A percentile compares a stretch with the other conserved stretches of the same genome.
phyloP scores from a whole-genome alignment of 2,797 vertebrate species.

The Scarus forsteni region DNA sequence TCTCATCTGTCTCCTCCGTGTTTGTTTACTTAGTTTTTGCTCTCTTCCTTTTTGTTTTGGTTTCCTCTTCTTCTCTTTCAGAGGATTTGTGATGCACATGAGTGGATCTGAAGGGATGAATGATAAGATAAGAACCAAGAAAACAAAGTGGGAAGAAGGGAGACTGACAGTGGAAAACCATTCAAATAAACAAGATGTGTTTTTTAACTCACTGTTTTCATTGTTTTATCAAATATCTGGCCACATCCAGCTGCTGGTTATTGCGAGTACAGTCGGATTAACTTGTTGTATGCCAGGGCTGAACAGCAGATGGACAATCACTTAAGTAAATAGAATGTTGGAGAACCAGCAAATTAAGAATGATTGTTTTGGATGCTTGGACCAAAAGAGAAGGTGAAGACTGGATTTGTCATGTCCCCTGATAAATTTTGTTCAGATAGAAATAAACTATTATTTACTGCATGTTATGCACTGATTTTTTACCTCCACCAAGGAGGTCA shows the following conservation, averaged over 20 bases:
- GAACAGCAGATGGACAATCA: neutral
- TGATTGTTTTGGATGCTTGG: too few relatives aligned
- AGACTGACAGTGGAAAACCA: neutral
- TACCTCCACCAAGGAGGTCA: too few relatives aligned
- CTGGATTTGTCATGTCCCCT: too few relatives aligned
- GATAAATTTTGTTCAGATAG: too few relatives aligned
- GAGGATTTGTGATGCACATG: constrained; percentile 3
- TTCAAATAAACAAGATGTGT: neutral
- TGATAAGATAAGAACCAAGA: neutral
- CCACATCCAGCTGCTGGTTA: neutral
- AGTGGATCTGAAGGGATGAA: constrained; percentile 7
- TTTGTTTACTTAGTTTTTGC: constrained; percentile 4
- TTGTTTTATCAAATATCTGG: neutral
- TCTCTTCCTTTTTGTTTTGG: neutral
- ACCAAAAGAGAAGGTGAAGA: too few relatives aligned
- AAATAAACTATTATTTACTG: too few relatives aligned
- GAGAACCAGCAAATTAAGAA: too few relatives aligned
- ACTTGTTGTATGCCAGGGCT: neutral
- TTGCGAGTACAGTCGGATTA: neutral
- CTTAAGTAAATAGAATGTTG: too few relatives aligned
- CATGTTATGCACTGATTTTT: too few relatives aligned
- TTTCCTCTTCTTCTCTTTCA: constrained; percentile 3
- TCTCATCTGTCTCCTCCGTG: constrained; percentile 2
- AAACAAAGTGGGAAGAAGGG: neutral
- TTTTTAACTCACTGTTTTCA: constrained; percentile 12